Percentiles rank a stretch among this genome's conserved stretches.
Conservation (phyloP, 2,888 invertebrate species). For the Ornithoptera priamus region DNA sequence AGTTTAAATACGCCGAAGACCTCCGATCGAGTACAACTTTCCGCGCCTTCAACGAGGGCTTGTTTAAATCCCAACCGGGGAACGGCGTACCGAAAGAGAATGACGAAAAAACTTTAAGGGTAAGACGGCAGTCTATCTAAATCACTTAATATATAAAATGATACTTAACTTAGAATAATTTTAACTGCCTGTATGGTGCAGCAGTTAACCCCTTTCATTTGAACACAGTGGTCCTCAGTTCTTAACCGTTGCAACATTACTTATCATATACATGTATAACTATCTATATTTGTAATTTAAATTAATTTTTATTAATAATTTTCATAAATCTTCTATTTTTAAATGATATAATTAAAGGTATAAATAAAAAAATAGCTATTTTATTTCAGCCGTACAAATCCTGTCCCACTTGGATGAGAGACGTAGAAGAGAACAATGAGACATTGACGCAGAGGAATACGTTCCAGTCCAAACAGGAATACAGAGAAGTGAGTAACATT, state of each 20-base stretch:
- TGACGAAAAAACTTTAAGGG: constrained; percentile 68
- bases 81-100: constrained; percentile 55
- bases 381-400: constrained; percentile 80
- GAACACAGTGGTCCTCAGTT: no score
- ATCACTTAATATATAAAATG: no score
- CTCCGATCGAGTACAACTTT: constrained; percentile 81
- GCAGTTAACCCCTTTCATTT: no score
- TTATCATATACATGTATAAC: no score
- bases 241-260: no score
- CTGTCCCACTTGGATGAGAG: constrained; percentile 81
- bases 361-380: neutral
- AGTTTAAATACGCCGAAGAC: constrained; percentile 83
- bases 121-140: constrained; percentile 35
- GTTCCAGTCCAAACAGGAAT: constrained; percentile 70
- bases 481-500: constrained; percentile 50
- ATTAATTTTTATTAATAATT: no score
- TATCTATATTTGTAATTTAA: no score
- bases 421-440: constrained; percentile 70
- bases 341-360: neutral
- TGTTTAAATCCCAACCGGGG: constrained; percentile 80
- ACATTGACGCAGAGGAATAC: constrained; percentile 55
- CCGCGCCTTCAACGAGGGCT: constrained; percentile 83
- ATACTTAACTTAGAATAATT: no score
- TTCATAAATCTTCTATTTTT: no score
- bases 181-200: no score